Evolutionary conservation across 1,140 invertebrate species (phyloP).

Genomic region (Polypedilum pembai): DNA sequence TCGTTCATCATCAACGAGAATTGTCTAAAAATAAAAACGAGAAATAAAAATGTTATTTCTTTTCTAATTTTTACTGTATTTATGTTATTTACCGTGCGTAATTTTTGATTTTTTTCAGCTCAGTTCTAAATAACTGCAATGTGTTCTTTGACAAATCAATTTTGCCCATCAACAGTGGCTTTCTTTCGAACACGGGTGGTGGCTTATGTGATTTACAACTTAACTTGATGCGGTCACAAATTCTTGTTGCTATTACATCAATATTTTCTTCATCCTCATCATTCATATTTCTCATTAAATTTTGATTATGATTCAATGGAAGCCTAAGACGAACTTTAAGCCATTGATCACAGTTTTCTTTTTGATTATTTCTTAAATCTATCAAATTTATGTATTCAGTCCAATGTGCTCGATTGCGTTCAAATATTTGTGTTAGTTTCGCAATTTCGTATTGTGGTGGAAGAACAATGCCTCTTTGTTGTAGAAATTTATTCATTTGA

Average conservation of each 20-base stretch:
- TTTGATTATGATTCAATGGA: slow-evolving; percentile 32
- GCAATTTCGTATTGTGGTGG: slow-evolving; percentile 62
- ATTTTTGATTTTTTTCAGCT: background rate
- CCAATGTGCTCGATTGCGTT: slow-evolving; percentile 51
- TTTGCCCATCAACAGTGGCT: background rate
- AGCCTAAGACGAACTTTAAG: slow-evolving; percentile 30
- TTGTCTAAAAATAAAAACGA: slow-evolving; percentile 33
- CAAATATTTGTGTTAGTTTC: slow-evolving; percentile 45
- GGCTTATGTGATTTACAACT: background rate
- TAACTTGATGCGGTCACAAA: background rate
- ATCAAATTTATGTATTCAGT: slow-evolving; percentile 58
- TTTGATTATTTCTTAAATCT: slow-evolving; percentile 47
- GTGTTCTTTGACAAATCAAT: background rate
- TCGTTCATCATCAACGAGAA: slow-evolving; percentile 52
- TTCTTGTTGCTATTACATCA: background rate
- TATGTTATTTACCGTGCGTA: background rate
- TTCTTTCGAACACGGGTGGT: background rate
- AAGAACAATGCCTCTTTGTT: slow-evolving; percentile 30
- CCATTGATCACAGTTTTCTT: slow-evolving; percentile 47
- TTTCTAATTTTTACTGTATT: background rate
- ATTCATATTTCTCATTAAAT: background rate
- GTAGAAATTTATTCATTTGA: slow-evolving; percentile 45
- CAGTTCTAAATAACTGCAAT: background rate
- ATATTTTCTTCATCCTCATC: background rate
- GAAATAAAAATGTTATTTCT: slow-evolving; percentile 22